Percentiles rank a stretch among this genome's conserved stretches.
These are phyloP conservation scores for Sitta europaea DNA, from an alignment of 2,113 vertebrate species.

Conservation along the genomic window DNA sequence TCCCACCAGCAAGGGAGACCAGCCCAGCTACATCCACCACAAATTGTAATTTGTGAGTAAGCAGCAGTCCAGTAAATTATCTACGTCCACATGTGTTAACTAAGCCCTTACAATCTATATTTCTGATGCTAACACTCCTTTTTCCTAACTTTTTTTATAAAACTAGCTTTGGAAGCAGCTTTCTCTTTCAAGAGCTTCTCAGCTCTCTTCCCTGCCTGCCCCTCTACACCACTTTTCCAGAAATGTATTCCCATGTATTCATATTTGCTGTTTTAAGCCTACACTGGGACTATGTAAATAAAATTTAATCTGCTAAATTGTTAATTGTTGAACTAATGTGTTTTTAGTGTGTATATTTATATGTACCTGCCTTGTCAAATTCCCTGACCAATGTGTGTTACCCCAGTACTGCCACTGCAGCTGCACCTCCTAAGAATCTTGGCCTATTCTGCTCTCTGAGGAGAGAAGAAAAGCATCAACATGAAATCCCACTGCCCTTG, in stretches of 20 bases:
- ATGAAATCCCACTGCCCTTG: neutral
- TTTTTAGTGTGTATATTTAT: neutral
- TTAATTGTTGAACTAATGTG: neutral
- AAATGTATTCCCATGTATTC: neutral
- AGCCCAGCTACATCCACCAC: neutral
- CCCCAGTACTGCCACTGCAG: neutral
- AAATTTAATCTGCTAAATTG: neutral
- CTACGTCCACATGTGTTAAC: neutral
- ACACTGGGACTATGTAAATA: neutral
- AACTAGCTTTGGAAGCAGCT: neutral
- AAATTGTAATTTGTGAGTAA: neutral
- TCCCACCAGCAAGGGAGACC: neutral
- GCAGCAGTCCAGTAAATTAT: neutral
- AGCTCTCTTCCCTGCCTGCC: neutral
- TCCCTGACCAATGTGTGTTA: neutral
- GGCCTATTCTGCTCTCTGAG: neutral
- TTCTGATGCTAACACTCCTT: neutral
- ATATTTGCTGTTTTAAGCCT: neutral
- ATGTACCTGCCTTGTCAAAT: neutral
- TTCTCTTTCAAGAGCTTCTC: neutral
- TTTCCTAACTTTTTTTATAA: neutral
- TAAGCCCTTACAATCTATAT: neutral
- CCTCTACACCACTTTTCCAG: neutral
- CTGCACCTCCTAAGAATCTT: neutral
- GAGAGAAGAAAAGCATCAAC: neutral